Evolutionary conservation across 1,140 invertebrate genomes (phyloP).

Genomic region (Camponotus pennsylvanicus): DNA sequence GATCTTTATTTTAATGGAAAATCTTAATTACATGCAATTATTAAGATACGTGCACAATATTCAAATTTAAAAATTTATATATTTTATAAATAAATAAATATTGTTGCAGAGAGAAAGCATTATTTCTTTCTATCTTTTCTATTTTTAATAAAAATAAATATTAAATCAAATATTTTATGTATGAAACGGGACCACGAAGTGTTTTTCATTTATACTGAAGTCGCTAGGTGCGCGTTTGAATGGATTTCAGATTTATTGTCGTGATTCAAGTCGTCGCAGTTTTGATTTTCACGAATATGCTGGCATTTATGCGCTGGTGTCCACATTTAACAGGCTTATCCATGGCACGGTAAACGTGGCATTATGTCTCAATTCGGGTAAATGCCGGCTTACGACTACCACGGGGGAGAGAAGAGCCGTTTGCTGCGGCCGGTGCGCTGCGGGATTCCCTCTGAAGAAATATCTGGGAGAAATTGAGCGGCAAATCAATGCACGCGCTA

Average conservation of each 20-base stretch:
- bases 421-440: constrained; percentile 43
- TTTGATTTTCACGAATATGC: constrained; percentile 53
- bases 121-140: background rate
- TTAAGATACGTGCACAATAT: background rate
- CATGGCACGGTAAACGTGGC: constrained; percentile 45
- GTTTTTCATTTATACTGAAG: background rate
- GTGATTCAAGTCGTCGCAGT: constrained; percentile 24
- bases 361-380: constrained; percentile 74
- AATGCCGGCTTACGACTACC: constrained; percentile 69
- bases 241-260: constrained; percentile 1
- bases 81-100: background rate
- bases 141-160: constrained; percentile 4
- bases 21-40: background rate
- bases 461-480: constrained; percentile 76
- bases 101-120: background rate
- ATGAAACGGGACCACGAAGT: background rate
- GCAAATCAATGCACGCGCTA: constrained; percentile 75
- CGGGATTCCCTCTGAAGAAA: constrained; percentile 57
- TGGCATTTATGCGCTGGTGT: constrained; percentile 37
- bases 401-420: constrained; percentile 6
- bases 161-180: background rate
- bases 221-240: background rate
- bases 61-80: background rate
- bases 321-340: constrained; percentile 75
- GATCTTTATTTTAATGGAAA: too few relatives aligned